Percentiles rank a stretch among this genome's conserved stretches.
phyloP scores from a whole-genome alignment of 2,888 invertebrate species.

The Epistrophe grossulariae region DNA sequence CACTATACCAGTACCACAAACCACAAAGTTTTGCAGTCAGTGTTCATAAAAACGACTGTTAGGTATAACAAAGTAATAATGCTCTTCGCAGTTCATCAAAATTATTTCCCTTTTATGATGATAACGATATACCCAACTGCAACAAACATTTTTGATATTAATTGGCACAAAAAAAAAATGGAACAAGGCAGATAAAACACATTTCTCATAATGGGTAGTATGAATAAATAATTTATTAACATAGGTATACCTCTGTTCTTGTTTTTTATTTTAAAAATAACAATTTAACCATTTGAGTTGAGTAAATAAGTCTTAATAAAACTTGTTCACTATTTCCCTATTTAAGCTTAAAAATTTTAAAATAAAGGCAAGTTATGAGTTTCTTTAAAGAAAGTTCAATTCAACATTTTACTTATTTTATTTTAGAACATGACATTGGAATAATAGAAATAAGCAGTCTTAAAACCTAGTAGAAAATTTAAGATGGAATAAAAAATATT shows the following conservation, averaged over 20 bases:
- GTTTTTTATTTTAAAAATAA: not conserved
- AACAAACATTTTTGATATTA: not conserved
- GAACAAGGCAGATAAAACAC: not conserved
- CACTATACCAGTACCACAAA: too few relatives aligned
- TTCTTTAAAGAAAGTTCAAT: not conserved
- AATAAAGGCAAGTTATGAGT: not conserved
- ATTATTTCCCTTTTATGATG: not conserved
- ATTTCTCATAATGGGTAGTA: not conserved
- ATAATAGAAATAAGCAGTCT: too few relatives aligned
- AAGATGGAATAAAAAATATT: too few relatives aligned
- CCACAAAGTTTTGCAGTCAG: too few relatives aligned
- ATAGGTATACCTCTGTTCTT: too few relatives aligned
- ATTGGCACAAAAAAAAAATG: not conserved
- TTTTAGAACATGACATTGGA: too few relatives aligned
- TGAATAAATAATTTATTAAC: conserved; percentile 7
- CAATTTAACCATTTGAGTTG: too few relatives aligned
- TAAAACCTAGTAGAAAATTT: too few relatives aligned
- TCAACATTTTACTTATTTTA: too few relatives aligned
- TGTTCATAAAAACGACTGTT: not conserved
- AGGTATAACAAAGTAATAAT: not conserved
- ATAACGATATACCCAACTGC: not conserved
- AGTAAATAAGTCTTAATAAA: not conserved
- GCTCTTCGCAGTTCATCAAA: not conserved
- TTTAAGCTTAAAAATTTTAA: not conserved
- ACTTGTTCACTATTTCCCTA: not conserved